phyloP scores from a whole-genome alignment of 2,113 vertebrate genomes.

The Ranitomeya imitator region DNA sequence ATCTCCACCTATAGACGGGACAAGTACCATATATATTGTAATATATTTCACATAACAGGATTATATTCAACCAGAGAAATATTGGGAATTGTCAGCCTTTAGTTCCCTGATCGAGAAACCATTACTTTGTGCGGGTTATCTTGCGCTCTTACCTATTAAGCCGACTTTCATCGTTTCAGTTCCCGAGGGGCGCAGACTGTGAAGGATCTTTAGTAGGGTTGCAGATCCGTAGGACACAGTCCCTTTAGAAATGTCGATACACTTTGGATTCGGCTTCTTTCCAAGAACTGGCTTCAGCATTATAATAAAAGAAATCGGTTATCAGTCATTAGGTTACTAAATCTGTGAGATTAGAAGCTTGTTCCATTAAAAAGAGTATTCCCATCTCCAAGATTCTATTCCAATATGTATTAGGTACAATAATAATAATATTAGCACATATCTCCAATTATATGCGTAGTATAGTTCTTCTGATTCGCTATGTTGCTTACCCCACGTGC shows the following conservation, averaged over 20 bases:
- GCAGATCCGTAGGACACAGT: slow-evolving; percentile 73
- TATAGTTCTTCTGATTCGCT: too few species aligned
- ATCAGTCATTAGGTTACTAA: not conserved
- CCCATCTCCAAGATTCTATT: too few species aligned
- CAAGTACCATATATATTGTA: too few species aligned
- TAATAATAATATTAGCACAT: too few species aligned
- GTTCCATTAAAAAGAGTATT: too few species aligned
- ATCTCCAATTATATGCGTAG: too few species aligned
- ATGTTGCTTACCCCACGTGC: too few species aligned
- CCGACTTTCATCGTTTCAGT: slow-evolving; percentile 80
- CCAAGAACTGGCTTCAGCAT: not conserved
- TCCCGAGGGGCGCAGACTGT: slow-evolving; percentile 61
- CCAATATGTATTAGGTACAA: too few species aligned
- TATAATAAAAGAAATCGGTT: not conserved
- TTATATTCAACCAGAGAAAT: too few species aligned
- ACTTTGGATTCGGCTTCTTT: slow-evolving; percentile 58
- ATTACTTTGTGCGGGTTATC: not conserved
- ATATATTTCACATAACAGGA: too few species aligned
- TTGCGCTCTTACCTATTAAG: slow-evolving; percentile 79
- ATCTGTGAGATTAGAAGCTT: not conserved
- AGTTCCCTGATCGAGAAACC: too few species aligned
- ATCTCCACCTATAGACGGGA: slow-evolving; percentile 60
- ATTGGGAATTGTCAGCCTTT: too few species aligned
- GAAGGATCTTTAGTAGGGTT: slow-evolving; percentile 78
- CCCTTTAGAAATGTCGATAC: slow-evolving; percentile 68